phyloP scores from a whole-genome alignment of 2,113 vertebrate species.

The Equus quagga region DNA sequence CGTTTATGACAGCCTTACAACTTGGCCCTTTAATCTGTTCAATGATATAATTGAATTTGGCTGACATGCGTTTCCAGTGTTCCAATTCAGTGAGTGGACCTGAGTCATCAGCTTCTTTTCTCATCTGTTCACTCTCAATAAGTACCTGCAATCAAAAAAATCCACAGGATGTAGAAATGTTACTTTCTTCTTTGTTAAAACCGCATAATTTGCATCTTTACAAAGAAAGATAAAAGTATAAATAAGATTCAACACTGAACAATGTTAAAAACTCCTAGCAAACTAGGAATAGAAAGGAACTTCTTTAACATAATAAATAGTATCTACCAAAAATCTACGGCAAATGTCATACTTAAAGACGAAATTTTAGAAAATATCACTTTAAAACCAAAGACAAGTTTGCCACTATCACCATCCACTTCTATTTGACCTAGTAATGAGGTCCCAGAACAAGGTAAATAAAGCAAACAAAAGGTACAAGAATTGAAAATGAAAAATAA shows the following conservation, averaged over 20 bases:
- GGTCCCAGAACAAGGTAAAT: neutral
- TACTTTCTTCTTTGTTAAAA: constrained; percentile 2
- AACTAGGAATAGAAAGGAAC: neutral
- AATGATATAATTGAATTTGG: constrained; percentile 91
- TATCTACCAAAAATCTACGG: constrained; percentile 31
- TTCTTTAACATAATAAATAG: neutral
- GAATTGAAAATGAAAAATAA: neutral
- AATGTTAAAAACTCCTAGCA: constrained; percentile 10
- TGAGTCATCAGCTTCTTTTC: constrained; percentile 87
- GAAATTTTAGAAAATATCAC: constrained; percentile 45
- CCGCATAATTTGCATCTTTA: neutral
- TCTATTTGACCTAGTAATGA: neutral
- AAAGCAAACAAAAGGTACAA: constrained; percentile 18
- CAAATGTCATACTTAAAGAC: neutral
- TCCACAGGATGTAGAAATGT: neutral
- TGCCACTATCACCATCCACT: neutral
- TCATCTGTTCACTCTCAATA: constrained; percentile 88
- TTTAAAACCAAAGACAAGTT: constrained; percentile 41
- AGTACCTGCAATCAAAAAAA: constrained; percentile 87
- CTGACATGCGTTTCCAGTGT: constrained; percentile 90
- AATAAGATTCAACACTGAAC: neutral
- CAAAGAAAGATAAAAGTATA: constrained; percentile 4
- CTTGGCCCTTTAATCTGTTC: constrained; percentile 90
- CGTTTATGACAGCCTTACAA: constrained; percentile 88
- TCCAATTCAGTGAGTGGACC: constrained; percentile 91